These are phyloP conservation scores for Myodes glareolus DNA, from an alignment of 2,113 vertebrate genomes.

Conservation along the genomic window DNA sequence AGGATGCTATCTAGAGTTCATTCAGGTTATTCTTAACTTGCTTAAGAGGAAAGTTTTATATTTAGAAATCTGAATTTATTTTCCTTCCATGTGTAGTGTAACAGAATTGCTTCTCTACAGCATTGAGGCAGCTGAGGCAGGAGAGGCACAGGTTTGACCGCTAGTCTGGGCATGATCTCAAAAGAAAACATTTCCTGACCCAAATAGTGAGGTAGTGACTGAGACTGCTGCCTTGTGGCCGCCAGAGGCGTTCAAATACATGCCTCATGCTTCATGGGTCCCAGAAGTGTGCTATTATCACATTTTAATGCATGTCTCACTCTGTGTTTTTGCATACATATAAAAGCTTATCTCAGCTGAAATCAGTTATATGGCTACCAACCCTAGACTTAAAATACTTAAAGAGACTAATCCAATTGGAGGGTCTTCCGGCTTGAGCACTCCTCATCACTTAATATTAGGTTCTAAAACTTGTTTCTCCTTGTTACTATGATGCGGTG, in stretches of 20 bases:
- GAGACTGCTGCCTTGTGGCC: not conserved
- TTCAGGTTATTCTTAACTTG: not conserved
- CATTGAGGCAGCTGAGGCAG: not conserved
- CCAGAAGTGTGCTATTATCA: conserved; percentile 54
- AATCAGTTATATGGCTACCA: conserved; percentile 59
- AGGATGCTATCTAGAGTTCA: not conserved
- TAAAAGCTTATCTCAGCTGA: conserved; percentile 51
- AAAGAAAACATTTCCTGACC: conserved; percentile 34
- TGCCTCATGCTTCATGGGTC: conserved; percentile 43
- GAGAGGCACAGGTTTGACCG: not conserved
- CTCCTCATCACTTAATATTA: conserved; percentile 48
- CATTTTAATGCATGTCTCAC: conserved; percentile 69
- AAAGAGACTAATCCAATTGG: conserved; percentile 39
- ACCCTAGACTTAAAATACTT: conserved; percentile 49
- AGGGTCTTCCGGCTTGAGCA: conserved; percentile 51
- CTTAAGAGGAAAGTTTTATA: conserved; percentile 54
- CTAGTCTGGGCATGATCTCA: not conserved
- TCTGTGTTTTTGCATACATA: conserved; percentile 56
- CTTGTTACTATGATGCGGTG: conserved; percentile 37
- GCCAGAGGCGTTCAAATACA: conserved; percentile 12
- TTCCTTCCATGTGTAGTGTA: not conserved
- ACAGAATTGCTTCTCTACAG: conserved; percentile 31
- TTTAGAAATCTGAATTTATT: conserved; percentile 3
- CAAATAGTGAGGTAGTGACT: conserved; percentile 29
- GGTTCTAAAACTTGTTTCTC: conserved; percentile 23